Base-by-base conservation (phyloP, 2,888 invertebrate genomes). In the Ischnura elegans region DNA sequence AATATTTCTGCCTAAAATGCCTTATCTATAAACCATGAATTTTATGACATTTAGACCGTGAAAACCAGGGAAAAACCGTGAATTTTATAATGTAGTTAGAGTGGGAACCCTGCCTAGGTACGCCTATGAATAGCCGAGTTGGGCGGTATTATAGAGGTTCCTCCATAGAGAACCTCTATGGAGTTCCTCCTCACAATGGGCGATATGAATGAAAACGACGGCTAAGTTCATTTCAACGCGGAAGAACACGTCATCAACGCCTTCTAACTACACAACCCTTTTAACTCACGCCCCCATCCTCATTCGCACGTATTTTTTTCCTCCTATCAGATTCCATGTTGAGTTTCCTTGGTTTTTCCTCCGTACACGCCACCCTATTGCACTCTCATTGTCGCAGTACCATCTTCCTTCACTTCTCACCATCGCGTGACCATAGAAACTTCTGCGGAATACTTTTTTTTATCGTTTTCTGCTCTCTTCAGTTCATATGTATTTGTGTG, bases 381-480 rank as follows among this genome's bases (percentile, higher is more conserved):
- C 51, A 4, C 55, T 61, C 45, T 43, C 87, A 36, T 51, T 19
- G 16, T 42, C 42, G 29, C 87, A 13, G 5, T 76, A 36, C 19
- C 29, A 36, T 51, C 51, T n/a, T n/a, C n/a, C n/a, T n/a, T 87
- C 61, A 43, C 43, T 61, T 61, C 36, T 43, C 61, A 43, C 45
- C n/a, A n/a, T 90, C 43, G 90, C 90, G 90, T 90, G 90, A 90
- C 90, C 61, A 66, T 43, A 25, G 42, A 43, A 36, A 90, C 87
- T 10, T 66, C 25, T 43, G 43, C n/a, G 61, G 43, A n/a, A 61
- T 51, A 16, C 36, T 76, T 76, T 36, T 76, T 61, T 61, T 3
- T n/a, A 25, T 61, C 8, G n/a, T n/a, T 8, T 10, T 36, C 36
- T 36, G 36, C 6, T 76, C 61, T 2, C 61, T 61, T 61, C n/a